Evolutionary conservation across 1,140 invertebrate species (phyloP).

Genomic region (Lepeophtheirus salmonis): DNA sequence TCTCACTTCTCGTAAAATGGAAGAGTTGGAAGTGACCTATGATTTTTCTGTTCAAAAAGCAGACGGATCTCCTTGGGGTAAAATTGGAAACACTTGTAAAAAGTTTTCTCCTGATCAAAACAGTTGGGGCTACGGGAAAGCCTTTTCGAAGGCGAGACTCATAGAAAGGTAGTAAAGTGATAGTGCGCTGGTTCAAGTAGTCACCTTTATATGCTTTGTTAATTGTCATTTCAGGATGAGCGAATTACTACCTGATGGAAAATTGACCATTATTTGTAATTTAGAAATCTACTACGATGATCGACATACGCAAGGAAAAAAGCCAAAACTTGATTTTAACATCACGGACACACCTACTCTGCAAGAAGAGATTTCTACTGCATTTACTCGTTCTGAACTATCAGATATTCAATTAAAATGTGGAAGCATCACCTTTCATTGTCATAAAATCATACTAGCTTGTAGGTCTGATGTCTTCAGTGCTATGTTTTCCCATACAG

Average conservation of each 20-base stretch:
- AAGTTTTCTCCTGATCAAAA: slow-evolving; percentile 14
- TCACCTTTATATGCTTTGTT: background rate
- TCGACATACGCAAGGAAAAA: slow-evolving; percentile 4
- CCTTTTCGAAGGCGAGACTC: slow-evolving; percentile 2
- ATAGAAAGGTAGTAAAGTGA: slow-evolving; percentile 4
- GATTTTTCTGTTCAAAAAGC: slow-evolving; percentile 8
- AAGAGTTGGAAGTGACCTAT: slow-evolving; percentile 10
- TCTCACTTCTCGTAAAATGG: background rate
- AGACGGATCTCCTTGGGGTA: slow-evolving; percentile 10
- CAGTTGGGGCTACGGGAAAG: slow-evolving; percentile 13
- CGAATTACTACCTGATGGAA: slow-evolving; percentile 7
- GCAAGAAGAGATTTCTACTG: background rate
- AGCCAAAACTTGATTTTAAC: background rate
- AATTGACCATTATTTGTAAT: slow-evolving; percentile 10
- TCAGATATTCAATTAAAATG: slow-evolving; percentile 86
- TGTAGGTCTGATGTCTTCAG: slow-evolving; percentile 70
- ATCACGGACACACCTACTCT: background rate
- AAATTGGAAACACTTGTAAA: slow-evolving; percentile 12
- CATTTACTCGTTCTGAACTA: slow-evolving; percentile 34
- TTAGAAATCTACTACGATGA: slow-evolving; percentile 13
- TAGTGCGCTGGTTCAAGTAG: too few relatives aligned
- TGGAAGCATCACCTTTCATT: slow-evolving; percentile 76
- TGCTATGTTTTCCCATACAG: slow-evolving; percentile 98
- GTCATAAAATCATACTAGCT: slow-evolving; percentile 87
- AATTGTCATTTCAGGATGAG: background rate